These are phyloP conservation scores for Chaetura pelagica DNA, from an alignment of 2,113 vertebrate genomes.

Conservation along the genomic window DNA sequence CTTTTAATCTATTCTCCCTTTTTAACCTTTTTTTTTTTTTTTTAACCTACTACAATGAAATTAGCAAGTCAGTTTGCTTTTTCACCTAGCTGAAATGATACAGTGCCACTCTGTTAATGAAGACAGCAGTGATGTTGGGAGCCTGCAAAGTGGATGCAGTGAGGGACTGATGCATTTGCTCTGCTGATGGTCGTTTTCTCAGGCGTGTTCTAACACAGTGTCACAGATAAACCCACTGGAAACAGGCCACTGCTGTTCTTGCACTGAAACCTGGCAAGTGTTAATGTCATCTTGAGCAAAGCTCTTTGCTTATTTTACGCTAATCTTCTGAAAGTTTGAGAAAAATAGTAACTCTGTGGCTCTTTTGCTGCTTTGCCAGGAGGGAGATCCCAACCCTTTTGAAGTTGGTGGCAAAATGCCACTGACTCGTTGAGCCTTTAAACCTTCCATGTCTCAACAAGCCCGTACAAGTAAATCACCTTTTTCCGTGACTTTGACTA, in stretches of 20 bases:
- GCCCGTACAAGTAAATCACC: neutral
- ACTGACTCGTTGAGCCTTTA: neutral
- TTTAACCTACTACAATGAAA: neutral
- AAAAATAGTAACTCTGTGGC: neutral
- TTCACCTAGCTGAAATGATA: neutral
- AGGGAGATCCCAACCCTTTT: neutral
- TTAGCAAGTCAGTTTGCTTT: neutral
- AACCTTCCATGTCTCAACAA: neutral
- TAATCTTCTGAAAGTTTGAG: neutral
- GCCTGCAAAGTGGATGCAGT: fast-evolving
- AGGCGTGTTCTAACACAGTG: neutral
- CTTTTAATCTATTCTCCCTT: neutral
- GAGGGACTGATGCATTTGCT: neutral
- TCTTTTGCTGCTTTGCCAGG: neutral
- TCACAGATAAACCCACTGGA: neutral
- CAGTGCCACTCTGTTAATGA: neutral
- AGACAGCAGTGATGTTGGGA: fast-evolving
- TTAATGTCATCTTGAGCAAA: neutral
- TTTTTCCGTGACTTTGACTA: neutral
- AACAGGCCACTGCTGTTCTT: neutral
- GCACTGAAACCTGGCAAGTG: neutral
- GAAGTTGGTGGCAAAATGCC: neutral
- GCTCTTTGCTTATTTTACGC: neutral
- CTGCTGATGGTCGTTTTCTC: neutral
- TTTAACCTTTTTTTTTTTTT: neutral